Base-by-base conservation (phyloP, 1,140 invertebrate genomes). In the Bathynomus jamesi region DNA sequence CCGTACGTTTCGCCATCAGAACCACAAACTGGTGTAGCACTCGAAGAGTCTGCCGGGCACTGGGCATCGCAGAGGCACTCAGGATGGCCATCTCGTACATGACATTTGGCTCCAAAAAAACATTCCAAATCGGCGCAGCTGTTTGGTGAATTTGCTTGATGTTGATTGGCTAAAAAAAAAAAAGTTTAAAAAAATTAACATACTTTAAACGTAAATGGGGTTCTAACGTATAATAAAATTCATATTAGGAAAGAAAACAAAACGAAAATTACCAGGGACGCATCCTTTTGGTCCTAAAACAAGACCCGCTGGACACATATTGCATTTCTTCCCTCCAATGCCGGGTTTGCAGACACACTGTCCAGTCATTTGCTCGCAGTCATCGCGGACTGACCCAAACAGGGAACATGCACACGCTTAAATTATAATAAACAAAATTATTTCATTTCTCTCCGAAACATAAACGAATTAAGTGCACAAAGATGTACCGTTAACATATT, bases 321-420 rank as follows among this genome's bases (percentile, higher is more conserved):
- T 92, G 82, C 91, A 93, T 78, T 92, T 92, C 78, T 90, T 87
- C 13, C 92, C 91, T 31, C 86, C 83, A n/a, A 90, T 88, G 10
- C 87, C 86, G 2, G 86, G 83, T 79, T 89, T 91, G 81, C 91
- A 94, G 21, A 92, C 88, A 81, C 90, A 91, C 24, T 87, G 83
- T 28, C 91, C 92, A 2, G 87, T 90, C 87, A 91, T 92, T 82
- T 93, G 92, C 75, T 93, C 90, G 82, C 92, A 94, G 81, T 94
- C 91, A 70, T 90, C 88, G 66, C 91, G 83, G 0, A 88, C 86
- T 0, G 91, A 90, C 1, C 92, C 92, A 78, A 89, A 88, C 4
- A 86, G 81, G 27, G 90, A 91, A 79, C 91, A 94, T n/a, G 87
- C 87, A 80, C 91, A 94, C 46, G n/a, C 24, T 28, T 25, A 25